Evolutionary conservation across 2,797 vertebrate species (phyloP).

Genomic region (Gila robusta): DNA sequence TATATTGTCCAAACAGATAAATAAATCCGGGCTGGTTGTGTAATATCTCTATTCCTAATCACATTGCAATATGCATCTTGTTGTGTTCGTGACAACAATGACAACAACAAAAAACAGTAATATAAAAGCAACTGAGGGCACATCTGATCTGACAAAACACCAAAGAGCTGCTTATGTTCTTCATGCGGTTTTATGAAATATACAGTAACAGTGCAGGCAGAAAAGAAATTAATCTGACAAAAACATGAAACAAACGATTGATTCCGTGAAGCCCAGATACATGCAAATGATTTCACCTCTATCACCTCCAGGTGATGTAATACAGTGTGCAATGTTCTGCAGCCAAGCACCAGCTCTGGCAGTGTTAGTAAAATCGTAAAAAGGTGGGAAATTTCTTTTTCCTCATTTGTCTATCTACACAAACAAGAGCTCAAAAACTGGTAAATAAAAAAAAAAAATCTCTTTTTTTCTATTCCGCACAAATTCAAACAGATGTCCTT

Average conservation of each 20-base stretch:
- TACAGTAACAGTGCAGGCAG: neutral
- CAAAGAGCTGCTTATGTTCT: constrained; percentile 36
- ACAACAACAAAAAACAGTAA: neutral
- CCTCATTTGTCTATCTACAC: constrained; percentile 21
- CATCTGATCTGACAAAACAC: constrained; percentile 28
- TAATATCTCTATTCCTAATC: constrained; percentile 17
- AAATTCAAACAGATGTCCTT: constrained; percentile 42
- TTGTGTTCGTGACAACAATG: constrained; percentile 12
- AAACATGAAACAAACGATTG: constrained; percentile 43
- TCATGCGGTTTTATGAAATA: constrained; percentile 28
- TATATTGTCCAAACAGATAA: neutral
- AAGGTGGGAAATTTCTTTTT: neutral
- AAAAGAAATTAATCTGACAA: constrained; percentile 22
- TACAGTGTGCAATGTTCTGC: neutral
- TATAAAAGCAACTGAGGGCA: constrained; percentile 8
- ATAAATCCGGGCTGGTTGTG: constrained; percentile 8
- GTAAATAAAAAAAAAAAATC: constrained; percentile 49
- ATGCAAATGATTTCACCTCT: constrained; percentile 13
- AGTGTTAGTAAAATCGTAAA: neutral
- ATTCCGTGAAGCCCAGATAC: constrained; percentile 21
- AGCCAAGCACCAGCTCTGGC: neutral
- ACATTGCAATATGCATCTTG: constrained; percentile 9
- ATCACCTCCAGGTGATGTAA: constrained; percentile 27
- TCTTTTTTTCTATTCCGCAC: constrained; percentile 20
- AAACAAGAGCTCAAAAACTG: constrained; percentile 23